Percentiles rank a stretch among this genome's conserved stretches.
These are phyloP conservation scores for Campopleginae sp. DNA, from an alignment of 2,888 invertebrate species.

Conservation along the genomic window DNA sequence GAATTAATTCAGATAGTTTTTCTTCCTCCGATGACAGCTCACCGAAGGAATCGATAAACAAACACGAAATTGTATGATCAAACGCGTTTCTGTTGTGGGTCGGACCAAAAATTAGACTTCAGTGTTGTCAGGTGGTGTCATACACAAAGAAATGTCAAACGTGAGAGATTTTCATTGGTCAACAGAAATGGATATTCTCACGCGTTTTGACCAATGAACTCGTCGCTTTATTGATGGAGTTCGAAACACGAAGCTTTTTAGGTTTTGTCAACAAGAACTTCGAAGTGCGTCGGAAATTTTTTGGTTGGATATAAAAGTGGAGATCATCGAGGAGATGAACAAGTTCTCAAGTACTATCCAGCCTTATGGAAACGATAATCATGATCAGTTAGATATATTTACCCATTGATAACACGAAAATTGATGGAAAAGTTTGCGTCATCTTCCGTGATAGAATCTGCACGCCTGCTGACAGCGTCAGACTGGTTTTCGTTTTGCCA, in stretches of 20 bases:
- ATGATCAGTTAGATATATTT: conserved; percentile 56
- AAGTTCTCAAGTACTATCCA: neutral
- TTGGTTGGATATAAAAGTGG: neutral
- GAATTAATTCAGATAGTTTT: neutral
- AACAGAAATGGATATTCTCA: conserved; percentile 1
- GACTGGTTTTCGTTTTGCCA: conserved; percentile 28
- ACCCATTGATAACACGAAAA: conserved; percentile 71
- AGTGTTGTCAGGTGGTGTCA: neutral
- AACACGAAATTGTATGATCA: conserved; percentile 11
- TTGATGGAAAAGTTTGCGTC: conserved; percentile 71
- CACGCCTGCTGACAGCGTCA: conserved; percentile 16
- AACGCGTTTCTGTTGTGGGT: neutral
- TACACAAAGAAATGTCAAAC: conserved; percentile 5
- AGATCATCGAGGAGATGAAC: neutral
- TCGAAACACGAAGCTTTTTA: neutral
- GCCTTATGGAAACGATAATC: neutral
- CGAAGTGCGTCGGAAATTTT: neutral
- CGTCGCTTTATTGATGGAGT: neutral
- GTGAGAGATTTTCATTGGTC: conserved; percentile 17
- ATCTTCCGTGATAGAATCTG: conserved; percentile 60
- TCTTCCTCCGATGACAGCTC: neutral
- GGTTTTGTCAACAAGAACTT: neutral
- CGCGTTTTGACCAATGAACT: neutral
- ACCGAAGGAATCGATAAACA: conserved; percentile 9
- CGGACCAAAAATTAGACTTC: neutral